Evolutionary conservation across 2,113 vertebrate species (phyloP), one percentile per base, ranked within the genome.

Genomic region (Boulengeromyrus knoepffleri): DNA sequence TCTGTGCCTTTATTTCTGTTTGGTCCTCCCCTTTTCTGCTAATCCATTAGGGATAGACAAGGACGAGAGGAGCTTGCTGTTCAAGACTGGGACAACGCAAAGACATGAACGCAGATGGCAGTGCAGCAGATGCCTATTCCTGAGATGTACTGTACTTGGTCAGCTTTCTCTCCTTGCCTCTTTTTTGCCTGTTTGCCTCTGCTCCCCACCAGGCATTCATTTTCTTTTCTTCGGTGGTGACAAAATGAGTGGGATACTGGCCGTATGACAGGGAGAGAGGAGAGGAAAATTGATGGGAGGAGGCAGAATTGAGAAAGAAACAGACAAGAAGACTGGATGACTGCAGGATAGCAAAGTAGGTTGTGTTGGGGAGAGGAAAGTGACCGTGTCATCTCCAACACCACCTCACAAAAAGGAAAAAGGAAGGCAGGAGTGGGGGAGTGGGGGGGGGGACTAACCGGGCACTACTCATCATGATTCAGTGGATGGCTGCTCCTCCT

Each of bases 221-320:
- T 90, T 91, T 93, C 92, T 91, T 87, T 89, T 87, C 85, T 74
- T 87, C 24, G 17, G 90, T 62, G 50, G 21, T 89, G 85, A 87
- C 66, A 90, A 24, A 12, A 45, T 84, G 90, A 85, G 85, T 90
- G 56, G 87, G 90, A 89, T 85, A 17, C 46, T 21, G 93, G 88
- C 93, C 89, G 90, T 90, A 89, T 91, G 66, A 89, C 91, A 90
- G 91, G 93, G 94, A 91, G 88, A 89, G 90, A 92, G 89, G 89
- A 91, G 66, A 90, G 84, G 66, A 36, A 84, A 46, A 85, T 53
- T 88, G 58, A 91, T 89, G 90, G 88, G 24, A 92, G 92, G 93
- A 90, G 91, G 91, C 90, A 94, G 89, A 93, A 42, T 56, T 50
- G 83, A 77, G 66, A 88, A 89, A 46, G 88, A 90, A 52, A 24